Conservation (phyloP, 2,113 vertebrate genomes). For the Holacanthus passer region DNA sequence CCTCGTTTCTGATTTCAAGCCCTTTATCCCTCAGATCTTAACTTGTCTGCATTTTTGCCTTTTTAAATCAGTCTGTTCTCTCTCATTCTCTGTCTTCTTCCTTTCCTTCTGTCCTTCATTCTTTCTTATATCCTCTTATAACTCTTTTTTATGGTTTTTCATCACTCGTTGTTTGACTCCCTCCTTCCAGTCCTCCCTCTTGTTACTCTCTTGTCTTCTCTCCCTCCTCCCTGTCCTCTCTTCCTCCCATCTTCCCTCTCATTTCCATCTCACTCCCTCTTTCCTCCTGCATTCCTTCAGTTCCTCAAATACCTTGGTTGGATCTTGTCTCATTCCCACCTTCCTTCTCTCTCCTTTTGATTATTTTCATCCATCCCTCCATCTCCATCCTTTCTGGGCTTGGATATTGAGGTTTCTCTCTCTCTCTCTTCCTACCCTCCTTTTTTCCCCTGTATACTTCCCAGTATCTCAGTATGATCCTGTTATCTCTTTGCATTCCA, state of each 20-base stretch:
- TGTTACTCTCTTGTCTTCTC: neutral
- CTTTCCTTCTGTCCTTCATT: neutral
- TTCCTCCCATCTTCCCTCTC: neutral
- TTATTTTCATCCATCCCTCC: neutral
- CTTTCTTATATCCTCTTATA: neutral
- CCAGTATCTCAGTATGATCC: neutral
- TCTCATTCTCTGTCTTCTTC: neutral
- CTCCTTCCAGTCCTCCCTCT: neutral
- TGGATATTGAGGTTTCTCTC: neutral
- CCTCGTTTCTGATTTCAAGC: constrained; percentile 30
- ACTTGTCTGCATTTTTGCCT: neutral
- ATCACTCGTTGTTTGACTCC: neutral
- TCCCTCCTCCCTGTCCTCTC: neutral
- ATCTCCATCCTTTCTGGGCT: neutral
- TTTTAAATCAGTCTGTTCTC: neutral
- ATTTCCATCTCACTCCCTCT: neutral
- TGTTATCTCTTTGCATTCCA: neutral
- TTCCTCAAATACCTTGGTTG: neutral
- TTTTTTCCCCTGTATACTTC: neutral
- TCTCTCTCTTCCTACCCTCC: neutral
- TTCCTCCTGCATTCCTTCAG: neutral
- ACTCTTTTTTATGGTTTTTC: neutral
- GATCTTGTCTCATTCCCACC: neutral
- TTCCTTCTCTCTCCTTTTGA: neutral
- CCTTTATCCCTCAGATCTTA: neutral